These are phyloP conservation scores for Pseudomyrmex dendroicus DNA, from an alignment of 1,140 invertebrate species.

Conservation along the genomic window DNA sequence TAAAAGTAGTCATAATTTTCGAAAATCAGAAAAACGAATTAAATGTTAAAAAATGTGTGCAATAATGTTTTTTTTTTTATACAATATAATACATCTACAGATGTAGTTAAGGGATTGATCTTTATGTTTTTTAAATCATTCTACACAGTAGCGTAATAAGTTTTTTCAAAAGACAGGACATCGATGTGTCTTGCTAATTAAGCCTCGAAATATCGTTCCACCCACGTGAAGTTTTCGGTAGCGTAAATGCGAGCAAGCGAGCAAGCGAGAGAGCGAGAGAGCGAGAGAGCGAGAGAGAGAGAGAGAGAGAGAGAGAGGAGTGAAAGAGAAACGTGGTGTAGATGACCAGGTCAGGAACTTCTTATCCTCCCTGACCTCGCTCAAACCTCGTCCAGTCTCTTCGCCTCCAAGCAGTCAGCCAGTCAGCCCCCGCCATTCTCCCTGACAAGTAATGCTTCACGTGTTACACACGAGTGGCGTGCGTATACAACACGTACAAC, in stretches of 20 bases:
- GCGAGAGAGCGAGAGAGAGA: conserved; percentile 47
- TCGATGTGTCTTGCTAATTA: conserved; percentile 56
- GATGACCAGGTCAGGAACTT: conserved; percentile 80
- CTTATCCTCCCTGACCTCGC: conserved; percentile 75
- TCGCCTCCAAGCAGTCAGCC: conserved; percentile 21
- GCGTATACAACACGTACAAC: conserved; percentile 31
- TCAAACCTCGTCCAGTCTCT: conserved; percentile 64
- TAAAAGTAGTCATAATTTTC: too few relatives aligned
- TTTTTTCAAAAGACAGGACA: neutral
- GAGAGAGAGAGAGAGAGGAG: conserved; percentile 21
- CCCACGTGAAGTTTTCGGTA: conserved; percentile 35
- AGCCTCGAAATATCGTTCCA: conserved; percentile 21
- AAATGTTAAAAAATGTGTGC: too few relatives aligned
- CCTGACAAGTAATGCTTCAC: conserved; percentile 26
- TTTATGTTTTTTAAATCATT: neutral
- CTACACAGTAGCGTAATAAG: neutral
- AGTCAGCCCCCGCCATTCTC: conserved; percentile 5
- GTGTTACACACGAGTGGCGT: conserved; percentile 26
- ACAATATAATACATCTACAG: too few relatives aligned
- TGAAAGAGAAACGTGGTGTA: conserved; percentile 63
- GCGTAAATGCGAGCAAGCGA: conserved; percentile 42
- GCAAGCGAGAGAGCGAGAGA: too few relatives aligned
- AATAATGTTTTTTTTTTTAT: too few relatives aligned
- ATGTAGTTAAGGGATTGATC: neutral
- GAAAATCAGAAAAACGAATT: too few relatives aligned